Evolutionary conservation across 2,888 invertebrate species (phyloP).

Genomic region (Gibbula magus): DNA sequence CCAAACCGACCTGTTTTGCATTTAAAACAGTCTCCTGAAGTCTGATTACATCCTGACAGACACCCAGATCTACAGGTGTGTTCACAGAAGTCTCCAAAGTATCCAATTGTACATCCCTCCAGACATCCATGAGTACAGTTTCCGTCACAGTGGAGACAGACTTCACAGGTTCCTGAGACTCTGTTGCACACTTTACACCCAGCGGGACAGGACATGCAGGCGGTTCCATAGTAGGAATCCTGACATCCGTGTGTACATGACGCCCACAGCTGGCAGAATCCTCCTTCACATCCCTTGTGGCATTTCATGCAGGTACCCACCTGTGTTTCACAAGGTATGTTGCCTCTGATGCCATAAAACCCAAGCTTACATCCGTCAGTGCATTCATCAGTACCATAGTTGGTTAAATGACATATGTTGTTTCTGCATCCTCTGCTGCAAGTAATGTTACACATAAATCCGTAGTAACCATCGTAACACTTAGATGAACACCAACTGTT

Average conservation of each 20-base stretch:
- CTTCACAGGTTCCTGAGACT: no score
- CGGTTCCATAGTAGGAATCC: not conserved
- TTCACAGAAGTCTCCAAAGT: not conserved
- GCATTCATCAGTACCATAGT: not conserved
- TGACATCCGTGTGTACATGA: not conserved
- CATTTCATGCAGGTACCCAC: not conserved
- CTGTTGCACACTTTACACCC: not conserved
- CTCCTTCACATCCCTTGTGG: not conserved
- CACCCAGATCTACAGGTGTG: no score
- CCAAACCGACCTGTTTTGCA: no score
- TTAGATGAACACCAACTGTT: not conserved
- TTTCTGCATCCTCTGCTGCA: not conserved
- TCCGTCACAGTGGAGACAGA: no score
- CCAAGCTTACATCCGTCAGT: not conserved
- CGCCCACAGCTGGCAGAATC: not conserved
- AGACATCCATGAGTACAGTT: no score
- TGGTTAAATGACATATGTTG: not conserved
- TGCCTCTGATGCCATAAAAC: not conserved
- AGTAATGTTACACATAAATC: not conserved
- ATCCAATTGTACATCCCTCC: not conserved
- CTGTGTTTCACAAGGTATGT: not conserved
- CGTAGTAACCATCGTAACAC: not conserved
- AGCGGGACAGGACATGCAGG: not conserved
- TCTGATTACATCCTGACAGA: no score
- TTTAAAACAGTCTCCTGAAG: no score